These are phyloP conservation scores for Peromyscus aztecus DNA, from an alignment of 2,797 vertebrate species.

Conservation along the genomic window DNA sequence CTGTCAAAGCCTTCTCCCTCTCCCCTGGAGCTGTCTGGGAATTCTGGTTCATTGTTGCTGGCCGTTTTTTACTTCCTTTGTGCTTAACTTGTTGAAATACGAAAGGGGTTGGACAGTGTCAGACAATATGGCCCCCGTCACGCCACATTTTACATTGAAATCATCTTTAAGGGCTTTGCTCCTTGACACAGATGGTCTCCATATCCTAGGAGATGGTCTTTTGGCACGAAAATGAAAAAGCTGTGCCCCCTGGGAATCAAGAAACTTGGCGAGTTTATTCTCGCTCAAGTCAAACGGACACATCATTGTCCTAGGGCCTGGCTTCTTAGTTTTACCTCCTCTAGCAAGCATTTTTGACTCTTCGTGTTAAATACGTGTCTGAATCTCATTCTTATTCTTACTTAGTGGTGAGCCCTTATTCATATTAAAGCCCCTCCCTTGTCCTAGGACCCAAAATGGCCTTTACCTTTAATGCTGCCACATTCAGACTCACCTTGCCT, in stretches of 20 bases:
- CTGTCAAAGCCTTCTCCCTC: conserved; percentile 80
- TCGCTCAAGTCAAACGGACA: conserved; percentile 66
- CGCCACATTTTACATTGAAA: conserved; percentile 83
- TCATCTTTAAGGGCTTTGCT: conserved; percentile 67
- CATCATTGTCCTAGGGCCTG: conserved; percentile 67
- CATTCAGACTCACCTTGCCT: background rate
- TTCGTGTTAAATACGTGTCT: conserved; percentile 45
- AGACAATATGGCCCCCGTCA: conserved; percentile 83
- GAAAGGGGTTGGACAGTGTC: conserved; percentile 80
- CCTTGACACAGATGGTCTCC: conserved; percentile 61
- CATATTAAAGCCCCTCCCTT: background rate
- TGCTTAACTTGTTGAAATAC: conserved; percentile 83
- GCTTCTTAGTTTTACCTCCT: conserved; percentile 60
- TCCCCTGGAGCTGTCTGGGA: conserved; percentile 83
- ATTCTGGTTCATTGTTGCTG: conserved; percentile 79
- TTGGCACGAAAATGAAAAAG: conserved; percentile 72
- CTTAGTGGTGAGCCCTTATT: background rate
- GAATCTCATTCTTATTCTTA: conserved; percentile 22
- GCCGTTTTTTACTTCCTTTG: conserved; percentile 82
- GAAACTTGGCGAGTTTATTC: conserved; percentile 74
- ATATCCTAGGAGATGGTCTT: conserved; percentile 77
- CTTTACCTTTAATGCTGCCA: conserved; percentile 51
- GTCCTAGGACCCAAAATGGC: conserved; percentile 18
- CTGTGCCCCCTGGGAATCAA: conserved; percentile 78
- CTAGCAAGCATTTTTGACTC: conserved; percentile 47